Base-by-base conservation (phyloP, 2,888 invertebrate species). In the Latrodectus hesperus region DNA sequence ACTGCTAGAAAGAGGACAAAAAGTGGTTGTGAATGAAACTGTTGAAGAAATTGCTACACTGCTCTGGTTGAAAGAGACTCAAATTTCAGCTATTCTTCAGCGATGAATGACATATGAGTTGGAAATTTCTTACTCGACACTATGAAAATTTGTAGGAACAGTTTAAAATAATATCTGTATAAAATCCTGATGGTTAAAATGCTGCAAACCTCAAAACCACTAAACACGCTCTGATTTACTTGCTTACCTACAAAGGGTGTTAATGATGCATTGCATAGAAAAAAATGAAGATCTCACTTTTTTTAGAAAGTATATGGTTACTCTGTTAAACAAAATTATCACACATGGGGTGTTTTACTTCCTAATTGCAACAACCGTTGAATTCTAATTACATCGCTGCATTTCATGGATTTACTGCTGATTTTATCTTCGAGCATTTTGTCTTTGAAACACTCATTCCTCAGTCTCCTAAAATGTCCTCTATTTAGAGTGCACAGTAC, bases 121-220 rank as follows among this genome's bases (percentile, higher is more conserved):
- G 10, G 5, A 4, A n/a, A 60, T 60, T 60, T 12, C 11, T 12
- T 60, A 22, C 0, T 67, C 67, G 22, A 11, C 26, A 22, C 17
- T 67, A 67, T 17, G 67, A 73, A 73, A 14, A 51, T 52, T 38
- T 73, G 12, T 52, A 17, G 0, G 52, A 73, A 52, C 52, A 52
- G 10, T 73, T 73, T 73, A 73, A 16, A 73, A 22, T 73, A 52
- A 52, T 73, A 10, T 73, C n/a, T n/a, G 67, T 22, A 73, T 52
- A 52, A 71, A n/a, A 71, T 71, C 11, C 38, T 3, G 0, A 14
- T 71, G 52, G 9, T 73, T 0, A 14, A 53, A 73, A 73, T 52
- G 3, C 52, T 73, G 73, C 16, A 16, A 49, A n/a, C 73, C 22
- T n/a, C 12, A 60, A 52, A 52, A 9, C 22, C 67, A 17, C n/a